Conservation (phyloP, 2,888 invertebrate species). For the Molorchus minor region DNA sequence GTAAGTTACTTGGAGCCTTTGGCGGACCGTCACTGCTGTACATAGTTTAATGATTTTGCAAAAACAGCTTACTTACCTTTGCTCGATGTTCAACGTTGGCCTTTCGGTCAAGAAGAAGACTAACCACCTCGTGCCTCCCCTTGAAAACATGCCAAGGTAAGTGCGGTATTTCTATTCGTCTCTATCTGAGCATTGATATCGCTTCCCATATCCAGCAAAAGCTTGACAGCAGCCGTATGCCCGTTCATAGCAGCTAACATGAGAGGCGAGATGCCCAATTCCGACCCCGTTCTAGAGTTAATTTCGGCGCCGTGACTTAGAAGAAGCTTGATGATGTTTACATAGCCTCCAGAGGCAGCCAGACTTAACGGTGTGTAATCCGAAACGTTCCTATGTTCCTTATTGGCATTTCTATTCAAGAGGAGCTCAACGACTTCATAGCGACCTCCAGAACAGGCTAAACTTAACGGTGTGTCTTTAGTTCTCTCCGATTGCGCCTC, state of each 20-base stretch:
- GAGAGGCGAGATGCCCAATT: slow-evolving; percentile 96
- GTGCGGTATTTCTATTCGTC: slow-evolving; percentile 97
- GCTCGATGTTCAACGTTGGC: slow-evolving; percentile 99
- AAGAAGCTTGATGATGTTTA: slow-evolving; percentile 95
- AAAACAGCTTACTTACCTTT: slow-evolving; percentile 35
- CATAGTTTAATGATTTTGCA: background rate
- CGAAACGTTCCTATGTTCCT: slow-evolving; percentile 95
- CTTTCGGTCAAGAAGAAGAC: slow-evolving; percentile 92
- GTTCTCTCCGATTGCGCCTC: slow-evolving; percentile 99
- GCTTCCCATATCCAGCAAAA: slow-evolving; percentile 96
- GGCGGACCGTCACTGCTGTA: too few relatives aligned
- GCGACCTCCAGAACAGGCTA: slow-evolving; percentile 97
- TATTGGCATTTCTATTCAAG: slow-evolving; percentile 72
- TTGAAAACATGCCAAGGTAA: slow-evolving; percentile 99
- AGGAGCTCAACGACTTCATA: slow-evolving; percentile 96
- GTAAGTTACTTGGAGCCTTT: background rate
- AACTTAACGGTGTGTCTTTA: slow-evolving; percentile 96
- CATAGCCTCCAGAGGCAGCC: slow-evolving; percentile 98
- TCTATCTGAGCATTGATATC: slow-evolving; percentile 99
- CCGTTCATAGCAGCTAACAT: slow-evolving; percentile 99
- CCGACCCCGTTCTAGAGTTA: slow-evolving; percentile 96
- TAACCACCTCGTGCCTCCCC: slow-evolving; percentile 98
- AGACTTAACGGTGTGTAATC: slow-evolving; percentile 99
- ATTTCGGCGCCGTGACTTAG: slow-evolving; percentile 97
- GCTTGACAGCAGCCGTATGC: slow-evolving; percentile 91